phyloP scores from a whole-genome alignment of 2,797 vertebrate genomes.

The Microctenopoma steveboyesi region DNA sequence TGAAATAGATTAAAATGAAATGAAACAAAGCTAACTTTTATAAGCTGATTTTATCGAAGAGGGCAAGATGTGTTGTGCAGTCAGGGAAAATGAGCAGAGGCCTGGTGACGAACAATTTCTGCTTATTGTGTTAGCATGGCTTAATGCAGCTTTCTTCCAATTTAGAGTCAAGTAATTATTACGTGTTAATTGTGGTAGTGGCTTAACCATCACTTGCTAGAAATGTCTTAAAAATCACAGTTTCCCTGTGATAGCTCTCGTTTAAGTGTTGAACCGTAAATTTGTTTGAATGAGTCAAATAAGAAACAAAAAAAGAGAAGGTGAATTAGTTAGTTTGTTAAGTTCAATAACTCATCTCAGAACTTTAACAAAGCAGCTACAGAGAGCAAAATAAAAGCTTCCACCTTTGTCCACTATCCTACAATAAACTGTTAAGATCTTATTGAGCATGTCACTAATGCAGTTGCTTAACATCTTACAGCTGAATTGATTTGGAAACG shows the following conservation, averaged over 20 bases:
- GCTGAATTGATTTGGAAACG: too few species aligned
- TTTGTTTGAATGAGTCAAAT: neutral
- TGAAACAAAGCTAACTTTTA: too few species aligned
- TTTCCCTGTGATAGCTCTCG: conserved; percentile 4
- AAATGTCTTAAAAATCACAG: neutral
- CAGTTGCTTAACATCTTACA: too few species aligned
- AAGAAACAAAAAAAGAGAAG: too few species aligned
- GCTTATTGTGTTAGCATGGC: conserved; percentile 1
- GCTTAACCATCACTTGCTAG: conserved; percentile 9
- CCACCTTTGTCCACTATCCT: neutral
- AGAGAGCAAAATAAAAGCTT: conserved; percentile 24
- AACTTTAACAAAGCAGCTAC: conserved; percentile 31
- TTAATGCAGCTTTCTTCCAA: neutral
- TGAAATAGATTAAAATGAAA: too few species aligned
- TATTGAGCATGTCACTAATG: conserved; percentile 4
- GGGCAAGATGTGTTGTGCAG: too few species aligned
- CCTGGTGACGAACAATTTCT: neutral
- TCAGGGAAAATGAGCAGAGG: too few species aligned
- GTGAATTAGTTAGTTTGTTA: too few species aligned
- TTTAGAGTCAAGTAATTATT: conserved; percentile 13
- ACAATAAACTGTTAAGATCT: conserved; percentile 16
- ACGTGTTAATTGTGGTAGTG: conserved; percentile 19
- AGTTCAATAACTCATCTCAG: conserved; percentile 17
- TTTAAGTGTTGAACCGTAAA: neutral
- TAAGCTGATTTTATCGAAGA: too few species aligned